These are phyloP conservation scores for Anastrepha obliqua DNA, from an alignment of 1,140 invertebrate species.

Conservation along the genomic window DNA sequence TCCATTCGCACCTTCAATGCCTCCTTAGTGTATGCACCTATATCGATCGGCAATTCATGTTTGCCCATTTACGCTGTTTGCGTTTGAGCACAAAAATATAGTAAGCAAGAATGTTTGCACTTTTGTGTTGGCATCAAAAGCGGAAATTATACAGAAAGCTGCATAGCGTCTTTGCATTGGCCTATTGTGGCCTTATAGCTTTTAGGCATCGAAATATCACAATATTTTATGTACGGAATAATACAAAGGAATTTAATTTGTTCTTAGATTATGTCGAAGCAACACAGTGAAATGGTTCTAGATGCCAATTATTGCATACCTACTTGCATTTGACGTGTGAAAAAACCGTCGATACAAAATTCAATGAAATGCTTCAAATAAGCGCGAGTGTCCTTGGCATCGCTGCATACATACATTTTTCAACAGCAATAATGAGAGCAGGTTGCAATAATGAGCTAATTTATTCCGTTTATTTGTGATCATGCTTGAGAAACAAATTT, in stretches of 20 bases:
- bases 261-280: too few relatives aligned
- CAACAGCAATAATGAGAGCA: too few relatives aligned
- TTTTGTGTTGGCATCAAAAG: background rate
- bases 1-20: constrained; percentile 42
- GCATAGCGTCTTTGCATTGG: background rate
- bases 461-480: too few relatives aligned
- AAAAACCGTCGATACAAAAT: too few relatives aligned
- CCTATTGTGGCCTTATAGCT: background rate
- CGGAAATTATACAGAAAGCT: constrained; percentile 1
- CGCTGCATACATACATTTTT: too few relatives aligned
- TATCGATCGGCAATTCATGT: background rate
- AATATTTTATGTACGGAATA: background rate
- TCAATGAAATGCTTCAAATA: too few relatives aligned
- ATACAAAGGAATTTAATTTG: background rate
- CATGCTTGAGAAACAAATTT: too few relatives aligned
- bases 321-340: too few relatives aligned
- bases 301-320: too few relatives aligned
- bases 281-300: too few relatives aligned
- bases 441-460: too few relatives aligned
- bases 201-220: background rate
- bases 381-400: too few relatives aligned
- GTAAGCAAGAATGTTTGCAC: background rate
- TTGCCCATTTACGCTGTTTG: constrained; percentile 4
- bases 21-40: background rate
- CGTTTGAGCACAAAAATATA: background rate